Conservation (phyloP, 2,888 invertebrate species). For the Podabrus alpinus region DNA sequence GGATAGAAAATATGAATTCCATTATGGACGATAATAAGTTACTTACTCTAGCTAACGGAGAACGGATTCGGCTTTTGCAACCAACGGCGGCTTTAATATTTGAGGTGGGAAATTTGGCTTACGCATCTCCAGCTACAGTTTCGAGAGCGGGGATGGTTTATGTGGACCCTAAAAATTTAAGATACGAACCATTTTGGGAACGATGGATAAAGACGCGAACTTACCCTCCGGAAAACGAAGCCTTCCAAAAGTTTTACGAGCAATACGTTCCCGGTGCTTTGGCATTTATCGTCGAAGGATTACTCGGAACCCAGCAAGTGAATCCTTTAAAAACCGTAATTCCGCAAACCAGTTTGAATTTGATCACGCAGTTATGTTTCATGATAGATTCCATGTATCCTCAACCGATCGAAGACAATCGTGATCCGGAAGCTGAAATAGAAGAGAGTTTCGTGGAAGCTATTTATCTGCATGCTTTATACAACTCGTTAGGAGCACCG, state of each 20-base stretch:
- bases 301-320: slow-evolving; percentile 73
- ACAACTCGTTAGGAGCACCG: slow-evolving; percentile 83
- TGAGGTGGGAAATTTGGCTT: slow-evolving; percentile 88
- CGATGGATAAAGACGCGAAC: slow-evolving; percentile 72
- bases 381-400: slow-evolving; percentile 77
- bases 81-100: slow-evolving; percentile 83
- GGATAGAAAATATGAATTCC: slow-evolving; percentile 97
- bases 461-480: slow-evolving; percentile 74
- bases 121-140: slow-evolving; percentile 91
- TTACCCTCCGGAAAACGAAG: slow-evolving; percentile 55
- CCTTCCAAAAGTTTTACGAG: slow-evolving; percentile 65
- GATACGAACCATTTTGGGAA: slow-evolving; percentile 85
- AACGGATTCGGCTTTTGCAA: slow-evolving; percentile 81
- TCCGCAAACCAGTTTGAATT: slow-evolving; percentile 82
- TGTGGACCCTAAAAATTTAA: slow-evolving; percentile 89
- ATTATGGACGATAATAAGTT: slow-evolving; percentile 95
- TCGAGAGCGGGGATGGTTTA: slow-evolving; percentile 94
- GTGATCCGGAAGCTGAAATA: slow-evolving; percentile 57
- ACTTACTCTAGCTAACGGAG: slow-evolving; percentile 87
- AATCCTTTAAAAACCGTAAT: slow-evolving; percentile 79
- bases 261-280: slow-evolving; percentile 76
- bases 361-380: slow-evolving; percentile 83
- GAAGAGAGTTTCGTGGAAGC: slow-evolving; percentile 69
- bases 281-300: slow-evolving; percentile 71
- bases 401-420: slow-evolving; percentile 52